Evolutionary conservation across 2,113 vertebrate species (phyloP).

Genomic region (Cervus canadensis): DNA sequence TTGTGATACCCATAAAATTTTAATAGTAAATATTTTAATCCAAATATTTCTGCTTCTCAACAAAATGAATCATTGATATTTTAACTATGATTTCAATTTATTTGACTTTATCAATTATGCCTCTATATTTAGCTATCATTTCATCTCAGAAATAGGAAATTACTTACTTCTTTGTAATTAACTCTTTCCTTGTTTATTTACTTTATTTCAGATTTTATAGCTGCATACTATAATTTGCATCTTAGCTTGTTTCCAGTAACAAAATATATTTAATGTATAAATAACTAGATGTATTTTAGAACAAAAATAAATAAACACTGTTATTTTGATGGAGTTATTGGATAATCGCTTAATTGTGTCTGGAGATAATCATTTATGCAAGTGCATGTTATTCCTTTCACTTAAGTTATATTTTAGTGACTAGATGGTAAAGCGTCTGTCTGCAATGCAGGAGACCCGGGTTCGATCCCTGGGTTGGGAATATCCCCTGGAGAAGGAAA

Average conservation of each 20-base stretch:
- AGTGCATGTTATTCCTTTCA: neutral
- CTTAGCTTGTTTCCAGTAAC: neutral
- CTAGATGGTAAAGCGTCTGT: no score
- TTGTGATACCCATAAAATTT: neutral
- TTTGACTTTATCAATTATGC: neutral
- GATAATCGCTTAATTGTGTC: neutral
- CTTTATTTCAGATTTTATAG: neutral
- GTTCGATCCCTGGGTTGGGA: no score
- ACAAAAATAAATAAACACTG: neutral
- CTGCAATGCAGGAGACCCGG: no score
- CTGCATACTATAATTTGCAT: neutral
- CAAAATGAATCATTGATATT: neutral
- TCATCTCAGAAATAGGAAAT: neutral
- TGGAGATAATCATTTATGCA: neutral
- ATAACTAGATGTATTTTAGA: neutral
- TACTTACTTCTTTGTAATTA: neutral
- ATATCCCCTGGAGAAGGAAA: no score
- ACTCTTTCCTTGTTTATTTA: neutral
- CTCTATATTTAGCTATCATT: neutral
- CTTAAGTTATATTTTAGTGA: neutral
- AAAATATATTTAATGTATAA: neutral
- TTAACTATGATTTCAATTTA: neutral
- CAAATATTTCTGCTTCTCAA: neutral
- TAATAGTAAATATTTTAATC: neutral
- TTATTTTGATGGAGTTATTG: neutral